phyloP scores from a whole-genome alignment of 53 echinoderm and acorn worm species.

The Crossaster papposus region DNA sequence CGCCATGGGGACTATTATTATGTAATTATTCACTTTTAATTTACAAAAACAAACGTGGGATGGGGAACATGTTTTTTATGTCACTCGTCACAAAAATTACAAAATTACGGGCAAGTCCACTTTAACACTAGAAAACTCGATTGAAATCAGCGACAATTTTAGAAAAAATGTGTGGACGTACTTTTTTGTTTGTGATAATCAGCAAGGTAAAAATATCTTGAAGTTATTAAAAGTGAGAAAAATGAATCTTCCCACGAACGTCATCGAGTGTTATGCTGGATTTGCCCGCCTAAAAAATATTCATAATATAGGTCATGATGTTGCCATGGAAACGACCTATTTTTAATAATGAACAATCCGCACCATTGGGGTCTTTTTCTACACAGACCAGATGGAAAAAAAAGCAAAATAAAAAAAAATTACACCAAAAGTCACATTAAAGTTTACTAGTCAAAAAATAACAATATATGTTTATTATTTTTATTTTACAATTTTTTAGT shows the following conservation, averaged over 20 bases:
- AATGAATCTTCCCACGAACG: background rate
- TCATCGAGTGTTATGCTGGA: background rate
- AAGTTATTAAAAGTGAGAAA: background rate
- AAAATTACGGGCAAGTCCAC: background rate
- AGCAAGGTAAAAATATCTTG: background rate
- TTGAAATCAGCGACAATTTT: no score
- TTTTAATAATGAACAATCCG: constrained; percentile 30
- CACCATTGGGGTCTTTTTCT: constrained; percentile 7
- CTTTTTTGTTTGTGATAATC: background rate
- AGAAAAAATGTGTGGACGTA: background rate
- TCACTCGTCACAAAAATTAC: background rate
- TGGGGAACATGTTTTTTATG: background rate
- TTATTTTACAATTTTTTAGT: constrained; percentile 34
- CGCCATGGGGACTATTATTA: background rate
- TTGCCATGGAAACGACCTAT: constrained; percentile 1
- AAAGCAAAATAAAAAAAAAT: background rate
- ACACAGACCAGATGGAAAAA: background rate
- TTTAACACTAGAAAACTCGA: background rate
- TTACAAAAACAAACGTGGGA: background rate
- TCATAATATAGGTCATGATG: background rate
- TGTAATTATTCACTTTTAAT: background rate
- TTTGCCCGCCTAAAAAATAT: background rate
- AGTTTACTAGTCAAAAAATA: constrained; percentile 58
- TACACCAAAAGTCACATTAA: background rate
- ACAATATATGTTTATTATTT: constrained; percentile 45